Conservation (phyloP, 2,888 invertebrate species). For the Eupithecia subfuscata region DNA sequence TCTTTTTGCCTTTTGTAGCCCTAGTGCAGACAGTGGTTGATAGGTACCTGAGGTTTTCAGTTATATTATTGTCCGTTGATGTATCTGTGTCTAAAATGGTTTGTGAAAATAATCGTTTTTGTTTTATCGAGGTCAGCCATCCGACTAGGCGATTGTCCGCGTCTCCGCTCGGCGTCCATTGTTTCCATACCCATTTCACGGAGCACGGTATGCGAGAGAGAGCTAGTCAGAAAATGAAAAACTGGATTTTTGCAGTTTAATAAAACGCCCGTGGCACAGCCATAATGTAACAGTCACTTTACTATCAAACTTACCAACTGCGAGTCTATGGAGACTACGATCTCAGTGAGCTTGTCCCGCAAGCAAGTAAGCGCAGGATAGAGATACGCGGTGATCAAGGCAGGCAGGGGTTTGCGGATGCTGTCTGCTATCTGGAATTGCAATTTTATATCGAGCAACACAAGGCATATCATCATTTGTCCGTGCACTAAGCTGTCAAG, state of each 20-base stretch:
- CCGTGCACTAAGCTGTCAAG: neutral
- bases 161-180: slow-evolving; percentile 52
- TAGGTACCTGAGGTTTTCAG: neutral
- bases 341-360: slow-evolving; percentile 83
- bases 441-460: neutral
- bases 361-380: slow-evolving; percentile 84
- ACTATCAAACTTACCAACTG: neutral
- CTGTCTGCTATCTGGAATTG: slow-evolving; percentile 78
- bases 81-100: neutral
- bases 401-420: slow-evolving; percentile 76
- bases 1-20: neutral
- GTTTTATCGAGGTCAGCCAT: slow-evolving; percentile 49
- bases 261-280: too few species aligned
- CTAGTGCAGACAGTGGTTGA: neutral
- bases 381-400: slow-evolving; percentile 83
- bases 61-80: neutral
- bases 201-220: slow-evolving; percentile 42
- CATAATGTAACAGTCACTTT: too few species aligned
- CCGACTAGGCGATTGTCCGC: slow-evolving; percentile 53
- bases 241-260: neutral
- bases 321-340: slow-evolving; percentile 87
- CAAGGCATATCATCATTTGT: neutral
- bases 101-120: neutral
- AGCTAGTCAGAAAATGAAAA: slow-evolving; percentile 8
- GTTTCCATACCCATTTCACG: slow-evolving; percentile 59